Conservation (phyloP, 2,888 invertebrate species). For the Apamea anceps region DNA sequence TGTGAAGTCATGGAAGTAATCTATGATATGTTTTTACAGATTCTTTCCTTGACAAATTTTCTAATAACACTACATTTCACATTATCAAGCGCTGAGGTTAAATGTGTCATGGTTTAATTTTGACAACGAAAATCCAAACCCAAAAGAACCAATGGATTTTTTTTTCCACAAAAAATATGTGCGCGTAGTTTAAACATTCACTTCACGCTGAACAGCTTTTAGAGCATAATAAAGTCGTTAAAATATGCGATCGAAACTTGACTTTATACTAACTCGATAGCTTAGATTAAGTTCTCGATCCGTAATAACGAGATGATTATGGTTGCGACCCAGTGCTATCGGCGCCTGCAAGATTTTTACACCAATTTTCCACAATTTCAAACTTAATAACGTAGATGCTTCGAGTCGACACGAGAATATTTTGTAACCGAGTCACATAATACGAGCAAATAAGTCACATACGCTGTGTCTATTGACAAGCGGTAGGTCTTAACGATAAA, state of each 20-base stretch:
- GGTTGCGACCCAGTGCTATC: conserved; percentile 12
- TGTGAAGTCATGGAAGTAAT: neutral
- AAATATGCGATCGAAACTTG: conserved; percentile 45
- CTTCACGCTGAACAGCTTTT: conserved; percentile 33
- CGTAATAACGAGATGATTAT: conserved; percentile 52
- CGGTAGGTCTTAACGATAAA: conserved; percentile 67
- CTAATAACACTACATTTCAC: neutral
- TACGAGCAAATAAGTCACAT: conserved; percentile 66
- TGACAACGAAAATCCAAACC: neutral
- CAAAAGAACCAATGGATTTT: neutral
- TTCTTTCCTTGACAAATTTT: neutral
- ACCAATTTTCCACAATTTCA: conserved; percentile 46
- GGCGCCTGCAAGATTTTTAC: conserved; percentile 34
- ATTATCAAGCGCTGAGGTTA: neutral
- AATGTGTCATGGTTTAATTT: neutral
- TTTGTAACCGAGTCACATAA: conserved; percentile 66
- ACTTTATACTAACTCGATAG: conserved; percentile 35
- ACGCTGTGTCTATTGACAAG: conserved; percentile 66
- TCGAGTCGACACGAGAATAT: conserved; percentile 49
- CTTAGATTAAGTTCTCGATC: conserved; percentile 46
- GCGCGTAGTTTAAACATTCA: conserved; percentile 31
- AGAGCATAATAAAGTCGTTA: conserved; percentile 39
- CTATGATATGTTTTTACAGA: neutral
- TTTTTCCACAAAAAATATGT: neutral
- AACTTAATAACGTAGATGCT: conserved; percentile 41